Evolutionary conservation across 1,140 invertebrate species (phyloP).

Genomic region (Drosophila oshimai): DNA sequence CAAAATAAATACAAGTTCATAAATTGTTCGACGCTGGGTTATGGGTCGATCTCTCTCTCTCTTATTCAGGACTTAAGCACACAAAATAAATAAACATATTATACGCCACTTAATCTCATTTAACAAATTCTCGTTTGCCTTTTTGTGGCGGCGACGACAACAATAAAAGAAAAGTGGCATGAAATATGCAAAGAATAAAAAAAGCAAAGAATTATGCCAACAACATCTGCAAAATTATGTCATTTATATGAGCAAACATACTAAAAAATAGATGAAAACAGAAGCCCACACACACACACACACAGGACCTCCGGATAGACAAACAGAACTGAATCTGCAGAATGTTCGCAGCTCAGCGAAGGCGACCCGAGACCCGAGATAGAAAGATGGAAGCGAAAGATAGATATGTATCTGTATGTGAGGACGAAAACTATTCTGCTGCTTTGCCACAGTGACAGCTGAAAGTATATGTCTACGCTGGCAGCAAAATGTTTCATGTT

Average conservation of each 20-base stretch:
- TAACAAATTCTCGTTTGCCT: constrained; percentile 75
- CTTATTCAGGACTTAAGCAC: constrained; percentile 45
- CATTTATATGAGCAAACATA: constrained; percentile 79
- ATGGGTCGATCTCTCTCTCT: too few relatives aligned
- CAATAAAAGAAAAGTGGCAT: constrained; percentile 47
- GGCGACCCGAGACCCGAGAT: constrained; percentile 8
- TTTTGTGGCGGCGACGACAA: constrained; percentile 50
- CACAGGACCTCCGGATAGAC: constrained; percentile 33
- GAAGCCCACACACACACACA: constrained; percentile 20
- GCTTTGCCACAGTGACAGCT: constrained; percentile 45
- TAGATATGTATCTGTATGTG: constrained; percentile 39
- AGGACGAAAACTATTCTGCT: constrained; percentile 46
- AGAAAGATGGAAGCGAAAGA: constrained; percentile 9
- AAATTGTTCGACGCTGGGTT: constrained; percentile 23
- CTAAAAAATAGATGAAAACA: constrained; percentile 76
- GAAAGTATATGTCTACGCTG: constrained; percentile 40
- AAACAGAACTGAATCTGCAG: constrained; percentile 57
- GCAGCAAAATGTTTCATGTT: constrained; percentile 61
- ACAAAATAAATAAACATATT: constrained; percentile 73
- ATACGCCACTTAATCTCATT: constrained; percentile 70
- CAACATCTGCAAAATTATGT: constrained; percentile 78
- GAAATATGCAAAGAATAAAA: constrained; percentile 67
- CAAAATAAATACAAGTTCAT: constrained; percentile 63
- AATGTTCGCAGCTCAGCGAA: constrained; percentile 57
- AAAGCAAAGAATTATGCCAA: constrained; percentile 45